Base-by-base conservation (phyloP, 2,113 vertebrate species). In the Centropus bengalensis region DNA sequence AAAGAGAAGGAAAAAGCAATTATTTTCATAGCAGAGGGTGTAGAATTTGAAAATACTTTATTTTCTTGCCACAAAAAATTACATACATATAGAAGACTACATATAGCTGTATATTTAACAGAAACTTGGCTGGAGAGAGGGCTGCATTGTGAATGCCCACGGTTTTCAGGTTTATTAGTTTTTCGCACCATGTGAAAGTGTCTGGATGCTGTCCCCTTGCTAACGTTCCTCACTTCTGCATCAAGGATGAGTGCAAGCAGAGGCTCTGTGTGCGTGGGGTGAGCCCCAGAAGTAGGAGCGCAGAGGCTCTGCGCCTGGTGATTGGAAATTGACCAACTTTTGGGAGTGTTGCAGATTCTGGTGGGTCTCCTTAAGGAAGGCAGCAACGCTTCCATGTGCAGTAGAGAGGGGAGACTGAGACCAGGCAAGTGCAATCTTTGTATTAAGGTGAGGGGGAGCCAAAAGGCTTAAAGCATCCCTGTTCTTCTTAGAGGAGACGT, bases 401-500 rank as follows among this genome's bases (percentile, higher is more conserved):
- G 28, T n/a, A 27, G 42, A 40, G n/a, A 52, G 19, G 13, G 28
- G 24, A 83, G 24, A 33, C 18, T 0, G 3, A 21, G 78, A 63
- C 6, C 2, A 7, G 73, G 42, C 0, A 3, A 76, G 52, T 2
- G 0, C 27, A 56, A 36, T 10, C 24, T 44, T 77, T 44, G 28
- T 21, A 49, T 47, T 27, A 17, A 55, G 14, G 5, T n/a, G 38
- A 40, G 30, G 47, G 36, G 36, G 36, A 9, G 36, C 55, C 90
- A 23, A 76, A 83, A 81, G 49, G 45, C 16, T 66, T 58, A 45
- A 74, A 73, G 22, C 30, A 24, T 6, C 10, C 3, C 12, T 52
- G 20, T 30, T 66, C 36, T 66, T 9, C 1, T 3, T 73, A 51
- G 55, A 36, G 1, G 3, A 60, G 33, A 6, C 0, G 0, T n/a